Conservation (phyloP, 2,888 invertebrate genomes). For the Mythimna albipuncta region DNA sequence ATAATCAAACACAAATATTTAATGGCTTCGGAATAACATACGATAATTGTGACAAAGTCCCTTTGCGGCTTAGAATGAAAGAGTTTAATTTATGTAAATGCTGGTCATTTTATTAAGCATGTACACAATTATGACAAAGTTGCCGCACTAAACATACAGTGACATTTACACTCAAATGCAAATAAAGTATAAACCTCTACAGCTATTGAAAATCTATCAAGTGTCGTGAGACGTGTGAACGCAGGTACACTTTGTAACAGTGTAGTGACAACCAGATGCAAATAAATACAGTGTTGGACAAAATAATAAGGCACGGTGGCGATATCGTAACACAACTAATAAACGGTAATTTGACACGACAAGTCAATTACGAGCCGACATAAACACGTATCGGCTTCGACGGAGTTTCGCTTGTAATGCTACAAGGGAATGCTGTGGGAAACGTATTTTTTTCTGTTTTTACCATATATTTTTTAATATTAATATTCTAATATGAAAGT, state of each 20-base stretch:
- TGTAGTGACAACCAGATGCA: conserved; percentile 76
- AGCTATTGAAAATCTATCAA: conserved; percentile 54
- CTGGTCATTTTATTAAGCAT: conserved; percentile 29
- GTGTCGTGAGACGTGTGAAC: conserved; percentile 47
- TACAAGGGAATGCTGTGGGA: conserved; percentile 71
- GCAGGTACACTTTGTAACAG: conserved; percentile 67
- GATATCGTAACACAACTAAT: conserved; percentile 87
- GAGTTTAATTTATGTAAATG: conserved; percentile 36
- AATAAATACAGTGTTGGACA: conserved; percentile 81
- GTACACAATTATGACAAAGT: conserved; percentile 41
- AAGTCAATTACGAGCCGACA: conserved; percentile 88
- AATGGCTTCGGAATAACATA: not conserved
- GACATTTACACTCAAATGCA: conserved; percentile 53
- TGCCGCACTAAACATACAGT: conserved; percentile 42
- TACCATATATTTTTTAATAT: conserved; percentile 11
- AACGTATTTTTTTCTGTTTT: conserved; percentile 69
- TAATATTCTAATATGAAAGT: not conserved
- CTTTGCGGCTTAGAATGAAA: conserved; percentile 16
- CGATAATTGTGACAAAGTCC: not conserved
- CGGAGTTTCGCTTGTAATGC: conserved; percentile 81
- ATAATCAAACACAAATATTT: too few species aligned
- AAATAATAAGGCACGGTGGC: conserved; percentile 82
- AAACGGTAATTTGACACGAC: conserved; percentile 89
- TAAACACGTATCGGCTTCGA: conserved; percentile 84
- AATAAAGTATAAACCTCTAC: conserved; percentile 37